A percentile compares a stretch with the other conserved stretches of the same genome.
These are phyloP conservation scores for Ceuthmochares aereus DNA, from an alignment of 2,113 vertebrate species.

Conservation along the genomic window DNA sequence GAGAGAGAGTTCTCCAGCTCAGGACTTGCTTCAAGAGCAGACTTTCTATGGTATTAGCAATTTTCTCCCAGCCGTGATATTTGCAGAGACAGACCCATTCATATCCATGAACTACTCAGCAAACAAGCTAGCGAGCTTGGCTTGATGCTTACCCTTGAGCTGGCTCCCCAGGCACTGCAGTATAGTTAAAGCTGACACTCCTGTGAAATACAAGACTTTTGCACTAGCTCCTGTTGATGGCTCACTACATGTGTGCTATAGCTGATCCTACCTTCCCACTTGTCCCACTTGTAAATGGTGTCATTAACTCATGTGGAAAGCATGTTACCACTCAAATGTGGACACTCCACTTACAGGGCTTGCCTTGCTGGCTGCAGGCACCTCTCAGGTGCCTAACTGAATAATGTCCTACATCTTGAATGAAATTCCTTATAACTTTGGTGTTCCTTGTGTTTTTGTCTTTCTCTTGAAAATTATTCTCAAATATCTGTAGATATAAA, in stretches of 20 bases:
- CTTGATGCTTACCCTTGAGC: neutral
- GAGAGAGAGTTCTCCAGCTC: neutral
- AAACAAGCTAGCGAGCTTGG: neutral
- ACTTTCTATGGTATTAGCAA: neutral
- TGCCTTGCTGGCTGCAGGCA: neutral
- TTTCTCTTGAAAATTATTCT: neutral
- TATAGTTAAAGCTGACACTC: neutral
- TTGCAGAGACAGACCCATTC: neutral
- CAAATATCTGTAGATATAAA: neutral
- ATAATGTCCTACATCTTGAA: neutral
- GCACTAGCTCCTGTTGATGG: rapidly evolving
- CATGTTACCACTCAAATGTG: neutral
- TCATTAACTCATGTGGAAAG: neutral
- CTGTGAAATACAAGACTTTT: neutral
- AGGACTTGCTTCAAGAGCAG: neutral
- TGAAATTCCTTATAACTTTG: neutral
- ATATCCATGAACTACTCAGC: no score
- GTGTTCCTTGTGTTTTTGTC: neutral
- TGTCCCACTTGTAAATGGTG: neutral
- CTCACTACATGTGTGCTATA: neutral
- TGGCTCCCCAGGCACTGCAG: rapidly evolving
- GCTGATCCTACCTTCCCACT: neutral
- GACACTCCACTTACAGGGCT: neutral
- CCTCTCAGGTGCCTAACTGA: neutral
- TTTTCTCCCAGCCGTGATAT: neutral